A percentile compares a stretch with the other conserved stretches of the same genome.
phyloP scores from a whole-genome alignment of 2,888 invertebrate genomes.

The Mesodorylaimus sp. region DNA sequence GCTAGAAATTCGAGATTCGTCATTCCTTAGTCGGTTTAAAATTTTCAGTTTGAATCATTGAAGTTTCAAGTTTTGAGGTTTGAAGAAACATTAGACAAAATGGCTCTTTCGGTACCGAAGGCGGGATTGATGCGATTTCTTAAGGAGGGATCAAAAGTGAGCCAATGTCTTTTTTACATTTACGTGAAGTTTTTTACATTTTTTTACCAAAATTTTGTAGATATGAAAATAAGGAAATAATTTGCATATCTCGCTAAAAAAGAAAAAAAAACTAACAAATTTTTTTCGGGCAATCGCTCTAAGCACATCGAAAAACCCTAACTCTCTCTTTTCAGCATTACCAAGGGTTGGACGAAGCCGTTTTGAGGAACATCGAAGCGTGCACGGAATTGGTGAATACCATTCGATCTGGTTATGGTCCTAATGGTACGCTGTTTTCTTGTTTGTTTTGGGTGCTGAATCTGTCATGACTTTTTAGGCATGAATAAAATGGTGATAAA shows the following conservation, averaged over 20 bases:
- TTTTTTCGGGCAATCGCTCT: not conserved
- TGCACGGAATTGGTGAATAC: constrained; percentile 87
- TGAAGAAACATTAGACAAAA: no score
- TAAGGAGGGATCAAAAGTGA: constrained; percentile 27
- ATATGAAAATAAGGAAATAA: not conserved
- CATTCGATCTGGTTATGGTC: constrained; percentile 83
- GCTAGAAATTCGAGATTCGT: no score
- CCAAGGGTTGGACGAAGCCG: constrained; percentile 90
- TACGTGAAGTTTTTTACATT: not conserved
- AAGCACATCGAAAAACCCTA: not conserved
- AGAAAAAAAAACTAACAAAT: not conserved
- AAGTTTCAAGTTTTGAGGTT: no score
- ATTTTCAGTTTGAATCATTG: no score
- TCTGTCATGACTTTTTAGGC: constrained; percentile 27
- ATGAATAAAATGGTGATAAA: constrained; percentile 97
- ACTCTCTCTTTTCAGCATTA: constrained; percentile 41
- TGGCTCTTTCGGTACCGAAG: constrained; percentile 24
- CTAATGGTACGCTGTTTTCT: constrained; percentile 59
- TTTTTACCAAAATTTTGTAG: not conserved
- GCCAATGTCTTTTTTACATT: not conserved
- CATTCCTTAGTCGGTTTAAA: no score
- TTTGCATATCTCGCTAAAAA: not conserved
- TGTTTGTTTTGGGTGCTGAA: not conserved
- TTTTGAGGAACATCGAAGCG: constrained; percentile 75
- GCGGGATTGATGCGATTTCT: constrained; percentile 25